phyloP scores from a whole-genome alignment of 1,140 invertebrate genomes.

The Tetragonula clypearis region DNA sequence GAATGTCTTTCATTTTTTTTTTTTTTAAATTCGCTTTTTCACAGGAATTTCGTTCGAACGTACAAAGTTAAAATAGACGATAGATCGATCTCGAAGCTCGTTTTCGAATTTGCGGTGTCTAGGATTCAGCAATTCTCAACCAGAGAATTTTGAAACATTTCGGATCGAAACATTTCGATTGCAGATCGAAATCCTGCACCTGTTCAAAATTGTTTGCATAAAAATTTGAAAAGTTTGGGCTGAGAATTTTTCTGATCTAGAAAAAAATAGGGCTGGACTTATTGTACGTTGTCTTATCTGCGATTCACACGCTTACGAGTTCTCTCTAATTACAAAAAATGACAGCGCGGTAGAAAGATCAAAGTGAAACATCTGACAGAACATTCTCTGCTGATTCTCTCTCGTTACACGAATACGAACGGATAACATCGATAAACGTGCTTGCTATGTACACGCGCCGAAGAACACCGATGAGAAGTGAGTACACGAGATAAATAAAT shows the following conservation, averaged over 20 bases:
- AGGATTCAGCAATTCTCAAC: neutral
- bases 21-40: neutral
- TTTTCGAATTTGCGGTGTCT: neutral
- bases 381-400: constrained; percentile 8
- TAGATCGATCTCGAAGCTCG: neutral
- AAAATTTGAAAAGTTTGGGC: neutral
- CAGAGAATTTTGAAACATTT: neutral
- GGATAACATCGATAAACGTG: constrained; percentile 41
- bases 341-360: neutral
- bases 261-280: constrained; percentile 21
- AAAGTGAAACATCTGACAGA: constrained; percentile 35
- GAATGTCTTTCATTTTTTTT: no score
- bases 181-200: neutral
- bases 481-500: neutral
- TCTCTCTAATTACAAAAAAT: no score
- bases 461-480: constrained; percentile 6
- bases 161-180: no score
- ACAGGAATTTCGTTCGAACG: neutral
- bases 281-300: no score
- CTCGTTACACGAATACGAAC: constrained; percentile 24
- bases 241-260: neutral
- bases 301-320: neutral
- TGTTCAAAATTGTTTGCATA: neutral
- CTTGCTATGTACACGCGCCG: constrained; percentile 33
- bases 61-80: neutral